A percentile compares a stretch with the other conserved stretches of the same genome.
Conservation (phyloP, 2,888 invertebrate species). For the Parascotia fuliginaria region DNA sequence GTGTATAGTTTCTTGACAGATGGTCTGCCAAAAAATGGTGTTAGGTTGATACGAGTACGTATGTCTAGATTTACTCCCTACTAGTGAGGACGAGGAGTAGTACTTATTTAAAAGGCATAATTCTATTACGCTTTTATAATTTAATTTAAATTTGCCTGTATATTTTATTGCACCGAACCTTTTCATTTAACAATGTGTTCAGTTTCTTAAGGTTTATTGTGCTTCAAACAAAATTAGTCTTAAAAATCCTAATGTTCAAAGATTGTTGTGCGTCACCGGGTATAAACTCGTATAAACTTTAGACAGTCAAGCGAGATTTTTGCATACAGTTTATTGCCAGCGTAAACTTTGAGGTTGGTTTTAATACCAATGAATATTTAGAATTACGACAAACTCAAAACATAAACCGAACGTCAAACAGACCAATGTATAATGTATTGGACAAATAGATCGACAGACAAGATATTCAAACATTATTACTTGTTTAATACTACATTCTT, state of each 20-base stretch:
- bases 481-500: no score
- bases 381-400: conserved; percentile 21
- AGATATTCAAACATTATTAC: conserved; percentile 8
- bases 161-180: no score
- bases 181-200: no score
- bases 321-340: conserved; percentile 22
- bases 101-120: no score
- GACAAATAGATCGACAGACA: not conserved
- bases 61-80: no score
- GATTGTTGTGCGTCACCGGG: not conserved
- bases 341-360: conserved; percentile 38
- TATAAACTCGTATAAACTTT: conserved; percentile 4
- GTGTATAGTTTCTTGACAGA: no score
- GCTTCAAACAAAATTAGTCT: not conserved
- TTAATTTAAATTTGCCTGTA: no score
- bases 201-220: not conserved
- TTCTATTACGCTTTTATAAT: no score
- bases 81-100: no score
- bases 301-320: conserved; percentile 11
- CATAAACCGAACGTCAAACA: conserved; percentile 23
- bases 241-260: not conserved
- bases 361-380: conserved; percentile 38
- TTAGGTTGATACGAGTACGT: no score
- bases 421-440: conserved; percentile 4
- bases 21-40: no score